Base-by-base conservation (phyloP, 1,140 invertebrate species). In the Papilio polyxenes region DNA sequence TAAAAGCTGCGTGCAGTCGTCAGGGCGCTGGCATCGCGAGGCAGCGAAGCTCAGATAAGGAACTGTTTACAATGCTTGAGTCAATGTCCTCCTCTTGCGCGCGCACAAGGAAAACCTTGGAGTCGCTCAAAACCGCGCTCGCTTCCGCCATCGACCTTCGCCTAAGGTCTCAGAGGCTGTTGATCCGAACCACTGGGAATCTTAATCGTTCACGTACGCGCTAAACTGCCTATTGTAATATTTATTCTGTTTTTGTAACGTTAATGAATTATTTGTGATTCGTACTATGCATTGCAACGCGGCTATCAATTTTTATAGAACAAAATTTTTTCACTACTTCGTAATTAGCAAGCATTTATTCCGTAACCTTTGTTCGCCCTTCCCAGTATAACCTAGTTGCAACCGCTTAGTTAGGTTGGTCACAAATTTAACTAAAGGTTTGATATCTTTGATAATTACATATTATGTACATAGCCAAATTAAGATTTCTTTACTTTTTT, bases 61-160 rank as follows among this genome's bases (percentile, higher is more conserved):
- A 93, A 93, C 89, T 94, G 92, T 93, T 93, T 94, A 93, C 93
- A 92, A 91, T 92, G 87, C 89, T 91, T 92, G 89, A 91, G 93
- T 94, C 92, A 94, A 94, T 92, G 93, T 92, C 93, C 93, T 93
- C 89, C 87, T 92, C 88, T 90, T 88, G 92, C 85, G 82, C 84
- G 86, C 83, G 84, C 83, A 92, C 89, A 91, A 89, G 92, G 89
- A 93, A 93, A 94, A 92, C 92, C 91, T 92, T 93, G 92, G 91
- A 92, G 92, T 87, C 48, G 89, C 87, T 49, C 82, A 85, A 83
- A 75, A 87, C 89, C 91, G 91, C 91, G 88, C 87, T 86, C 81
- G 89, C 82, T 80, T 84, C 83, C 74, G 82, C 80, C 76, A 51
- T 79, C 65, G 87, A 89, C 87, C 88, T 87, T 87, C 85, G 81